These are phyloP conservation scores for Nephrocerus scutellatus DNA, from an alignment of 2,888 invertebrate genomes.

Conservation along the genomic window DNA sequence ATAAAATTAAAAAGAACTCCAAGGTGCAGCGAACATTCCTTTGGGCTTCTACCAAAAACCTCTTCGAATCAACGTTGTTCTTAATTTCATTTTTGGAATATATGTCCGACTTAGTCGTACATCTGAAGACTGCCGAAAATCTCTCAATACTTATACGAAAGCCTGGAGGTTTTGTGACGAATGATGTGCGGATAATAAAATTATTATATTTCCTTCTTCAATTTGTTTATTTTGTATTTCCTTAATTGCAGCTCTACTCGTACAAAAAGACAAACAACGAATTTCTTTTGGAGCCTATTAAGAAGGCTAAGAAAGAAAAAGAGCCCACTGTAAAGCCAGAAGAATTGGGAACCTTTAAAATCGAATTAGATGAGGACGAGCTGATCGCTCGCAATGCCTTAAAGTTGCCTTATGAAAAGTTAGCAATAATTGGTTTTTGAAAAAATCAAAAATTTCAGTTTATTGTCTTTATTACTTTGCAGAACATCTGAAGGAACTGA, in stretches of 20 bases:
- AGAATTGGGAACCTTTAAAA: slow-evolving; percentile 41
- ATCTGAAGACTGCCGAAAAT: slow-evolving; percentile 29
- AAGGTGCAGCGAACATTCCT: slow-evolving; percentile 37
- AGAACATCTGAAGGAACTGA: slow-evolving; percentile 50
- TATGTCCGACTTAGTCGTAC: slow-evolving; percentile 39
- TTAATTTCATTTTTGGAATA: slow-evolving; percentile 41
- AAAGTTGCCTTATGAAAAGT: slow-evolving; percentile 46
- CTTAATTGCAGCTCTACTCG: slow-evolving; percentile 33
- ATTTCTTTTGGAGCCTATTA: slow-evolving; percentile 30
- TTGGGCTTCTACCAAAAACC: slow-evolving; percentile 38
- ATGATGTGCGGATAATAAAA: slow-evolving; percentile 23
- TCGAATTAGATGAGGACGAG: slow-evolving; percentile 45
- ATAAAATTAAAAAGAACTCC: slow-evolving; percentile 31
- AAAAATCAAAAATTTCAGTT: not conserved
- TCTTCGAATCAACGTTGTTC: slow-evolving; percentile 30
- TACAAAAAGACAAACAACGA: slow-evolving; percentile 33
- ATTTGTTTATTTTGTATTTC: not conserved
- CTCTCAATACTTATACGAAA: slow-evolving; percentile 37
- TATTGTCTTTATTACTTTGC: slow-evolving; percentile 3
- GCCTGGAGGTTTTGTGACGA: slow-evolving; percentile 36
- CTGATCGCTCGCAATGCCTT: slow-evolving; percentile 44
- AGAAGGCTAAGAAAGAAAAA: slow-evolving; percentile 12
- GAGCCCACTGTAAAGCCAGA: slow-evolving; percentile 14
- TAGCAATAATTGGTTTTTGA: slow-evolving; percentile 12
- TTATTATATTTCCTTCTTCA: not conserved